These are phyloP conservation scores for Poecilia gillii DNA, from an alignment of 2,797 vertebrate genomes.

Conservation along the genomic window DNA sequence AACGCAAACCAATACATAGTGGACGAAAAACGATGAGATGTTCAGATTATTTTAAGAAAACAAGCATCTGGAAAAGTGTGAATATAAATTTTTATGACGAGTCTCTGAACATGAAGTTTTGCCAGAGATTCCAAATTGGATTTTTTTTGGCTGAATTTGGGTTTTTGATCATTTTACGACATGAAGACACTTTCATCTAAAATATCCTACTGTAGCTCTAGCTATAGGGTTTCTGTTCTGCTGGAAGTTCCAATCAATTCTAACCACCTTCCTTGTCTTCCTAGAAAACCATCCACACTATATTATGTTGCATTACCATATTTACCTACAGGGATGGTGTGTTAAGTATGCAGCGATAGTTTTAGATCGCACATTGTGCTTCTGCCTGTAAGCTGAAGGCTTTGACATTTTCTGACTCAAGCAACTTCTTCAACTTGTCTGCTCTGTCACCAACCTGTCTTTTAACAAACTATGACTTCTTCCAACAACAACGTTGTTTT, in stretches of 20 bases:
- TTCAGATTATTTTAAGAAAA: background rate
- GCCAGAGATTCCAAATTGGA: background rate
- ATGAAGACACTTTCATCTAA: background rate
- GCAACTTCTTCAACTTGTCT: background rate
- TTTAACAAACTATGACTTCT: background rate
- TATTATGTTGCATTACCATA: background rate
- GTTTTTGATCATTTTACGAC: background rate
- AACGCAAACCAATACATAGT: background rate
- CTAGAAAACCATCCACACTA: background rate
- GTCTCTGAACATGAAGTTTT: background rate
- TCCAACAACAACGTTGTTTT: background rate
- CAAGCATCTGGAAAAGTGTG: background rate
- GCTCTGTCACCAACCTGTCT: background rate
- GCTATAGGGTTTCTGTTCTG: background rate
- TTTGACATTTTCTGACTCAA: background rate
- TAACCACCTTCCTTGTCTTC: background rate
- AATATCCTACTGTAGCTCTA: background rate
- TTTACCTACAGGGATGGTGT: background rate
- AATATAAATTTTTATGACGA: background rate
- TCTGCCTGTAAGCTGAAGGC: background rate
- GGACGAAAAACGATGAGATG: background rate
- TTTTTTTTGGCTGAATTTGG: background rate
- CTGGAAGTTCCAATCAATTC: background rate
- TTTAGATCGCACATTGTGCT: background rate
- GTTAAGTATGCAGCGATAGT: background rate